Evolutionary conservation across 2,888 invertebrate species (phyloP).

Genomic region (Rotaria sp.): DNA sequence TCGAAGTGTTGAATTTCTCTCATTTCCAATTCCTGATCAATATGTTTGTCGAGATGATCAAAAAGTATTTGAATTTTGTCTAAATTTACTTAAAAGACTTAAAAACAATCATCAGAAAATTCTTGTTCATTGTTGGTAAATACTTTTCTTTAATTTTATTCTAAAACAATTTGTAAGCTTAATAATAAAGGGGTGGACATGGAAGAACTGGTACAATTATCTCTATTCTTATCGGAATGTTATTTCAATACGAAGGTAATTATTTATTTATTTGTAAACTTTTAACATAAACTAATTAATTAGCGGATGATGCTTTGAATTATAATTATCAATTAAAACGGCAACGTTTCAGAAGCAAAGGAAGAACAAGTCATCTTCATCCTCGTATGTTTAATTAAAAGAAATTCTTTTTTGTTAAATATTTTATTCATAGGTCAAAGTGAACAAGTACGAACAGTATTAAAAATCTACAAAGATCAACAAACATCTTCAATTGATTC

Average conservation of each 20-base stretch:
- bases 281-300: neutral
- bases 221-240: neutral
- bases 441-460: neutral
- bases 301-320: neutral
- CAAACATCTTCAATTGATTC: neutral
- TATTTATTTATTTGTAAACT: neutral
- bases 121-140: conserved; percentile 17
- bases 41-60: neutral
- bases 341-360: neutral
- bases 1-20: neutral
- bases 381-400: neutral
- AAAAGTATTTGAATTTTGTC: neutral
- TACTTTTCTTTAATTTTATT: too few relatives aligned
- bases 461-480: neutral
- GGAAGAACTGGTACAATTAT: conserved; percentile 5
- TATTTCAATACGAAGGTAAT: neutral
- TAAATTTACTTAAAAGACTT: neutral
- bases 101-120: neutral
- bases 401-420: neutral
- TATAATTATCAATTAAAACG: neutral
- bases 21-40: conserved; percentile 21
- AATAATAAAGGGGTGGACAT: neutral
- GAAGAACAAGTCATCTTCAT: neutral
- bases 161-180: too few relatives aligned
- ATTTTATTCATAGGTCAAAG: neutral